Base-by-base conservation (phyloP, 2,888 invertebrate genomes). In the Pollenia amentaria region DNA sequence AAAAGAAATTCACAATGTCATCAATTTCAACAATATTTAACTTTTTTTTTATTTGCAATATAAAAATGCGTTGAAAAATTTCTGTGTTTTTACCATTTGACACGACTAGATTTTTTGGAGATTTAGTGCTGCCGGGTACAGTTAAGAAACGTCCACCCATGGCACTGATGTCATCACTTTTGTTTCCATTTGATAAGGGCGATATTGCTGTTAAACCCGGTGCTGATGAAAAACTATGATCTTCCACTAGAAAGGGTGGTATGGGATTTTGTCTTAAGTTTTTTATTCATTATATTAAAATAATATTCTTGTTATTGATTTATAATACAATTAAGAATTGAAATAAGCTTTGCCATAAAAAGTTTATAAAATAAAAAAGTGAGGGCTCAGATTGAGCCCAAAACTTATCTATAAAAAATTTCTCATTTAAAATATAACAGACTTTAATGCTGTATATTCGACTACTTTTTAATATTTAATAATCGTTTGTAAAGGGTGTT, bases 161-260 rank as follows among this genome's bases (percentile, higher is more conserved):
- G 9, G 46, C 55, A 53, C 53, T 62, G 67, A 64, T 82, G 84
- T 89, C 90, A 90, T 91, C 92, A 89, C 90, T 91, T 88, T 91
- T 90, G 88, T 90, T 90, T 90, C 91, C 90, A 90, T 90, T 92
- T 79, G 93, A 91, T 88, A 91, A 88, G 84, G 92, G 92, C 90
- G 88, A 77, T 84, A 90, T 91, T 60, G 85, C 75, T 79, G 77
- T 48, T 48, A 91, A 89, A 82, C 90, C 90, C 77, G 89, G 89
- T 78, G 91, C 91, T 84, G 92, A 90, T 86, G 89, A 87, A 82
- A 89, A 82, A 87, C 89, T 90, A 85, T 93, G 93, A 87, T 93
- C 93, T 91, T 93, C 93, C 91, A 93, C 93, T 93, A 91, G 89
- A 92, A 92, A 90, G 90, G 82, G 64, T 55, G n/a, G 60, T 48